Evolutionary conservation across 2,797 vertebrate genomes (phyloP).

Genomic region (Cetoscarus ocellatus): DNA sequence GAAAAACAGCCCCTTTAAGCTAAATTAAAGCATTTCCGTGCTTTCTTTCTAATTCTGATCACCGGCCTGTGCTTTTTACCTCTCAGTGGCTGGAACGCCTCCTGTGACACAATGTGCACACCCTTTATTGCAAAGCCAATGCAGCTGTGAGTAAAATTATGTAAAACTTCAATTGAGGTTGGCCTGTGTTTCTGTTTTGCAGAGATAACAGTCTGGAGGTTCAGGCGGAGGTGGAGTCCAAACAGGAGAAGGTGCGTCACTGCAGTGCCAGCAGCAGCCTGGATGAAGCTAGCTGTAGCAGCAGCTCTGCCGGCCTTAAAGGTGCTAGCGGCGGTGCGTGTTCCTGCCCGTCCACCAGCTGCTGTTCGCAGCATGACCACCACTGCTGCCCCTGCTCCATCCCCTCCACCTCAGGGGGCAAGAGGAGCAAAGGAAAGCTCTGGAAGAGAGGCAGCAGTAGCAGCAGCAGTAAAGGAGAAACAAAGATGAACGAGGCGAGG

Average conservation of each 20-base stretch:
- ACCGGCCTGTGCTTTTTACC: too few species aligned
- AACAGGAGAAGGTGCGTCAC: slow-evolving; percentile 90
- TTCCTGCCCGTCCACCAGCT: slow-evolving; percentile 65
- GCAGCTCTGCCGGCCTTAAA: slow-evolving; percentile 66
- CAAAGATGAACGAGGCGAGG: slow-evolving; percentile 87
- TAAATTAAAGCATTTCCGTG: too few species aligned
- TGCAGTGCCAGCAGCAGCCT: slow-evolving; percentile 94
- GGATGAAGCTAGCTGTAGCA: slow-evolving; percentile 89
- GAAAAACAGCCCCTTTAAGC: too few species aligned
- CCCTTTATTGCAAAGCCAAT: too few species aligned
- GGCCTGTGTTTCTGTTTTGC: slow-evolving; percentile 32
- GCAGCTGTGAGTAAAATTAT: too few species aligned
- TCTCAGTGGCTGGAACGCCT: too few species aligned
- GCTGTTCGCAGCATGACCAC: slow-evolving; percentile 60
- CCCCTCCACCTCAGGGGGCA: slow-evolving; percentile 75
- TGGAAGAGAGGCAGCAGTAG: slow-evolving; percentile 89
- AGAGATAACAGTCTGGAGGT: slow-evolving; percentile 96
- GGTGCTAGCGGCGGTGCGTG: slow-evolving; percentile 31
- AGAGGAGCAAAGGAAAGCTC: slow-evolving; percentile 92
- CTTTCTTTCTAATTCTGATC: too few species aligned
- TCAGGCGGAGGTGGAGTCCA: slow-evolving; percentile 94
- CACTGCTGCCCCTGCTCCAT: slow-evolving; percentile 63
- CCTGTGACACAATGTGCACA: too few species aligned
- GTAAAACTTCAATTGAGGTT: too few species aligned
- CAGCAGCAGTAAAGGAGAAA: slow-evolving; percentile 86